phyloP scores from a whole-genome alignment of 2,113 vertebrate genomes.

The Suncus etruscus region DNA sequence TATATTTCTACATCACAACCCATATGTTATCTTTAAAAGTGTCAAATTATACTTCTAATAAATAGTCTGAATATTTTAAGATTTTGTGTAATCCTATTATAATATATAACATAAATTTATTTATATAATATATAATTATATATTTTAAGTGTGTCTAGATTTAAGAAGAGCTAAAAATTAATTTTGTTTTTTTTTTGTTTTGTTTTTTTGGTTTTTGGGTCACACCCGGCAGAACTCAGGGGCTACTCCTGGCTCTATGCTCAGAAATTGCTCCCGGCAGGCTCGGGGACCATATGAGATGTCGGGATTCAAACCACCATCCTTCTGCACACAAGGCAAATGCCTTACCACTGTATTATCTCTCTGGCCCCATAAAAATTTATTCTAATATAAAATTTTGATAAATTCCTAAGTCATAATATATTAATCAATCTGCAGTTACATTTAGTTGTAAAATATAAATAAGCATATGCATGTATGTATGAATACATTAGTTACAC shows the following conservation, averaged over 20 bases:
- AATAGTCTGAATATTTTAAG: neutral
- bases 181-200: too few species aligned
- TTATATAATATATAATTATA: neutral
- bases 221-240: too few species aligned
- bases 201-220: too few species aligned
- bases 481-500: neutral
- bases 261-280: too few species aligned
- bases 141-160: neutral
- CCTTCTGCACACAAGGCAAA: too few species aligned
- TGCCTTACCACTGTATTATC: too few species aligned
- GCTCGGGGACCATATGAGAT: too few species aligned
- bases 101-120: neutral
- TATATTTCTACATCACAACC: neutral
- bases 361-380: too few species aligned
- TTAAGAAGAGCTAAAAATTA: neutral
- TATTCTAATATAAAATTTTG: too few species aligned
- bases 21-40: neutral
- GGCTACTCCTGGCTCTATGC: too few species aligned
- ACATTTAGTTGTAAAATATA: neutral
- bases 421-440: neutral
- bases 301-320: too few species aligned
- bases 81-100: neutral
- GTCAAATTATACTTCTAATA: neutral
- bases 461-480: neutral
- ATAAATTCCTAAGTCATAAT: too few species aligned